These are phyloP conservation scores for Drosophila siamana DNA, from an alignment of 2,888 invertebrate genomes.

Conservation along the genomic window DNA sequence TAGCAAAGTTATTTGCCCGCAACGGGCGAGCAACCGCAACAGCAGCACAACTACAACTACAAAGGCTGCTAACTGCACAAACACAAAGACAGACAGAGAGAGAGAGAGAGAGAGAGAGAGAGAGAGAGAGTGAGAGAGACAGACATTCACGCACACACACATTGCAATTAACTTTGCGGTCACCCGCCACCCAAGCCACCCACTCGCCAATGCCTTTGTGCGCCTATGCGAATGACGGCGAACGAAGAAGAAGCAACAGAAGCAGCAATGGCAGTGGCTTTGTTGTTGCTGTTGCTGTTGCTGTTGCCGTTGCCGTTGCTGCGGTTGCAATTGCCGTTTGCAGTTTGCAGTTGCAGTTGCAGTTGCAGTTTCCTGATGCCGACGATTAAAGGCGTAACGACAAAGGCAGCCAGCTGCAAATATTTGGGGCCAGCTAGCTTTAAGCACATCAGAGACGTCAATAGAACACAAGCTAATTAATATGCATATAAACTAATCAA, in stretches of 20 bases:
- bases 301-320: slow-evolving; percentile 16
- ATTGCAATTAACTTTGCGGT: slow-evolving; percentile 77
- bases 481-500: no score
- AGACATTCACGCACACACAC: slow-evolving; percentile 33
- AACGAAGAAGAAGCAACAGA: slow-evolving; percentile 35
- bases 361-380: slow-evolving; percentile 10
- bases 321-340: slow-evolving; percentile 32
- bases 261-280: slow-evolving; percentile 37
- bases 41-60: slow-evolving; percentile 41
- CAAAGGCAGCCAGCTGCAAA: slow-evolving; percentile 24
- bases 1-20: slow-evolving; percentile 74
- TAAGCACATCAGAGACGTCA: not conserved
- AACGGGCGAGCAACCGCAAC: slow-evolving; percentile 58
- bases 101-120: no score
- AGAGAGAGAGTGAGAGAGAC: no score
- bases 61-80: slow-evolving; percentile 9
- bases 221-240: slow-evolving; percentile 11
- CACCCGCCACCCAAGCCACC: slow-evolving; percentile 39
- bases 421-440: not conserved
- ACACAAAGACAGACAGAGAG: slow-evolving; percentile 10
- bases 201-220: slow-evolving; percentile 54
- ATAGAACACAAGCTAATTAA: no score
- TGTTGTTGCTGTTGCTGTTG: slow-evolving; percentile 36
- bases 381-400: slow-evolving; percentile 63
- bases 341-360: slow-evolving; percentile 32